Base-by-base conservation (phyloP, 2,888 invertebrate species). In the Auanema freiburgensis region DNA sequence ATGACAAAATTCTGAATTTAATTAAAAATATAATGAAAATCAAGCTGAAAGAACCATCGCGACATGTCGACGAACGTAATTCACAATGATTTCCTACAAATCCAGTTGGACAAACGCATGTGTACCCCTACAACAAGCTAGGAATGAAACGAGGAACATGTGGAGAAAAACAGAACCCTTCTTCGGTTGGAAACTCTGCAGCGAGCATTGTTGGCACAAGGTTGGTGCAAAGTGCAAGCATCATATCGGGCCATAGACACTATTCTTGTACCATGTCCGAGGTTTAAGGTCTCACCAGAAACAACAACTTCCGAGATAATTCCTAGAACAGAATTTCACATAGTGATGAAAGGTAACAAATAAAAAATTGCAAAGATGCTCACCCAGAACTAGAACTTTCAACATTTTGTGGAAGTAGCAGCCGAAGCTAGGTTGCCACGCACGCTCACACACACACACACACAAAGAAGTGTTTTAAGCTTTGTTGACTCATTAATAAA, bases 71-170 rank as follows among this genome's bases (percentile, higher is more conserved):
- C 1, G 70, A 59, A 51, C 68, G 60, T 58, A 64, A 72, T 52
- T 81, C 76, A 59, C 81, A 81, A 14, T 69, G 69, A 10, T 70
- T 66, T 23, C 81, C 81, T 14, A 53, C 58, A 56, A 67, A 80
- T 14, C 68, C 66, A 4, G 57, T 43, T 12, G 51, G 24, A 52
- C 79, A 79, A 25, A 76, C 69, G 56, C 79, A 80, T 23, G 61
- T 65, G 63, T 66, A 79, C 1, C 79, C 79, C 43, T 71, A 65
- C 14, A 67, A 54, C 25, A 18, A 21, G 46, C 16, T 46, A 18
- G 4, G 21, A 16, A 46, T 46, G 46, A 46, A 18, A 18, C n/a
- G n/a, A n/a, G n/a, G 21, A 46, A 46, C 46, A 46, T 46, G 6
- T 46, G 4, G 10, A 10, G 46, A 10, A 10, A 5, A 21, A 21